A percentile compares a stretch with the other conserved stretches of the same genome.
phyloP scores from a whole-genome alignment of 2,113 vertebrate species.

The Malurus alboscapulatus region DNA sequence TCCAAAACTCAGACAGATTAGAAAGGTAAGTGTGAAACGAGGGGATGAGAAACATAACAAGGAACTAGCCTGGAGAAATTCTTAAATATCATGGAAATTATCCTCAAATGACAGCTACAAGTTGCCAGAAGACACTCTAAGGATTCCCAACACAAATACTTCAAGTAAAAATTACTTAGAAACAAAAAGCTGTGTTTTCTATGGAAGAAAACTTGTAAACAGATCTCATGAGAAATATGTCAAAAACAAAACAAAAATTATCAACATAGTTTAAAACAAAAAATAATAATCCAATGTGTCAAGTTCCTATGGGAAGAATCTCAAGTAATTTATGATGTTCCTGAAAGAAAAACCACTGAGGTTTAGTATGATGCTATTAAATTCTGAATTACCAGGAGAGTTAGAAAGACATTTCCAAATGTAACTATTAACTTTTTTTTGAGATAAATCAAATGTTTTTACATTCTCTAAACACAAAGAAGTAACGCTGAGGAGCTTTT shows the following conservation, averaged over 20 bases:
- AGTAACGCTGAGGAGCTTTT: neutral
- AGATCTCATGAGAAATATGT: neutral
- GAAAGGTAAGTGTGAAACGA: neutral
- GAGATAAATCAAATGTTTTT: neutral
- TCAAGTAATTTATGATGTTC: neutral
- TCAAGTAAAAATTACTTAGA: neutral
- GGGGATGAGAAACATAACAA: neutral
- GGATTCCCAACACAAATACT: neutral
- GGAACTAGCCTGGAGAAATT: neutral
- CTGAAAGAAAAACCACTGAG: neutral
- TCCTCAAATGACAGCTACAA: neutral
- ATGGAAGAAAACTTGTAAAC: neutral
- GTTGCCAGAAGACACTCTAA: neutral
- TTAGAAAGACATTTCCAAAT: neutral
- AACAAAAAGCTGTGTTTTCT: neutral
- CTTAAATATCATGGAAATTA: neutral
- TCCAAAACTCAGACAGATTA: neutral
- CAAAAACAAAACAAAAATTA: neutral
- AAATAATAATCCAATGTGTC: neutral
- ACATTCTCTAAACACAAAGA: neutral
- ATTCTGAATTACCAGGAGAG: neutral
- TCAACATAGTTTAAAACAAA: neutral
- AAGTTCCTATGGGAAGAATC: neutral
- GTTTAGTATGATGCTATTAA: neutral
- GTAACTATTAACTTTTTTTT: neutral